Conservation (phyloP, 2,888 invertebrate species). For the Notodonta dromedarius region DNA sequence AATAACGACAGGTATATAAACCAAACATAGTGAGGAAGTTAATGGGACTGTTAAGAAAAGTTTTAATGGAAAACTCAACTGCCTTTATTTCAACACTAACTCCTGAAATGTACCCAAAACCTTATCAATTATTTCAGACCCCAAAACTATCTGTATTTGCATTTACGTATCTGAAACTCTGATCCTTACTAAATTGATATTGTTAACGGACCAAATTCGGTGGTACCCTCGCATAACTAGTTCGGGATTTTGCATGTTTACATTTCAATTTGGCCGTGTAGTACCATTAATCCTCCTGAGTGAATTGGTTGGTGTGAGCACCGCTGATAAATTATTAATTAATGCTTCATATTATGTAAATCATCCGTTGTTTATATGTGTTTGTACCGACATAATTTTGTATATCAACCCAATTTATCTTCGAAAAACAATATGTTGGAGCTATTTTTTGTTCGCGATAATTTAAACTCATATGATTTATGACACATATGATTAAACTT, state of each 20-base stretch:
- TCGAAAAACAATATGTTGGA: too few species aligned
- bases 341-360: slow-evolving; percentile 38
- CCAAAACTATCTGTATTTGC: slow-evolving; percentile 40
- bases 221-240: slow-evolving; percentile 1
- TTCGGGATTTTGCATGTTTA: slow-evolving; percentile 21
- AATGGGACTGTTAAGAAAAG: too few species aligned
- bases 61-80: background rate
- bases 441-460: too few species aligned
- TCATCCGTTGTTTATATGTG: slow-evolving; percentile 30
- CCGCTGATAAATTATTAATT: slow-evolving; percentile 43
- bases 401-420: background rate
- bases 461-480: too few species aligned
- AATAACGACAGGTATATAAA: too few species aligned
- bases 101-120: slow-evolving; percentile 26
- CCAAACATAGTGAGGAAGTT: too few species aligned
- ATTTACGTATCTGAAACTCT: slow-evolving; percentile 38
- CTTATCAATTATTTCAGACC: slow-evolving; percentile 43
- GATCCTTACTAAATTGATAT: slow-evolving; percentile 53
- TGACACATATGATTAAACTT: too few species aligned
- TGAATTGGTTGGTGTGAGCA: slow-evolving; percentile 28
- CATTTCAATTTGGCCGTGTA: slow-evolving; percentile 42
- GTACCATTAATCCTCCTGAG: slow-evolving; percentile 38
- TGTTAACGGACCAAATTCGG: slow-evolving; percentile 36
- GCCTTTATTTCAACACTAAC: slow-evolving; percentile 15
- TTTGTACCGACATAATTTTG: slow-evolving; percentile 12